Evolutionary conservation across 2,797 vertebrate genomes (phyloP), one percentile per base, ranked within the genome.

Genomic region (Aselliscus stoliczkanus): DNA sequence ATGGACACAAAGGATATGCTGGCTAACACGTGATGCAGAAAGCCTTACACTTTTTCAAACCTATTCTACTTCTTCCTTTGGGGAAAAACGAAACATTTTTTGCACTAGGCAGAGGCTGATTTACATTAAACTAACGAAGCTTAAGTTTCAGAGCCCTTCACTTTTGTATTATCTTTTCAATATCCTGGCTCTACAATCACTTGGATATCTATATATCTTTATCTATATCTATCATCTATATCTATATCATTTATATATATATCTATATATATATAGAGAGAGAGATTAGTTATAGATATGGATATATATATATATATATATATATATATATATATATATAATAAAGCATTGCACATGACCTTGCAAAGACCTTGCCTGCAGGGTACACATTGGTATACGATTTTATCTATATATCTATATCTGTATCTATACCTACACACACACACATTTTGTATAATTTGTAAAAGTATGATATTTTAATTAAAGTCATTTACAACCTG

Each of bases 11-110:
- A 72, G 34, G 64, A 12, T 23, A 70, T n/a, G 15, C 8, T 21
- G 31, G 13, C 2, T 62, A 67, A 50, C 5, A 7, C 0, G 0
- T 21, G 11, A 8, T 25, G 11, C 23, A n/a, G 23, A 75, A 42
- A n/a, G 52, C 8, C 10, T 2, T 7, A 21, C 0, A 11, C 25
- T 54, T 88, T 70, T 37, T 42, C 42, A 88, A 44, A 37, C 62
- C 11, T 60, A n/a, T 79, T 64, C 4, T 25, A 65, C 1, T 69
- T 84, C 20, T 39, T 12, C 23, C 37, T 91, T 73, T 37, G 72
- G 29, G 34, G 42, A 79, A 76, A 62, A 69, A 7, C 1, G 69
- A 86, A 90, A 62, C 9, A 29, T 52, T 69, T 73, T 73, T 86
- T 54, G 44, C 29, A 65, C 29, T 25, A 88, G 4, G 18, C 17